Base-by-base conservation (phyloP, 2,888 invertebrate species). In the Aspidiotus destructor region DNA sequence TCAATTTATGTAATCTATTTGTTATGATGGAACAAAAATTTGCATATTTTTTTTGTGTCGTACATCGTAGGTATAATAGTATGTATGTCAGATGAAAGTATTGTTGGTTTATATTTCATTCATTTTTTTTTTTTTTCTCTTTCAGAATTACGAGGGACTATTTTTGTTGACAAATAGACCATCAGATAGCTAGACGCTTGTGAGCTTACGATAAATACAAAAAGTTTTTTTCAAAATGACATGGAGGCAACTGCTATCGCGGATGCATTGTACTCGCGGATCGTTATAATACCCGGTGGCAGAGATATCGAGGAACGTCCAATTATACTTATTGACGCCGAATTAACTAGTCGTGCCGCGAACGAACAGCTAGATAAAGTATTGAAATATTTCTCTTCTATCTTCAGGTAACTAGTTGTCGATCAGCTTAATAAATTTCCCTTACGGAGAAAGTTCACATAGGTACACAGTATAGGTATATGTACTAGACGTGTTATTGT, bases 291-390 rank as follows among this genome's bases (percentile, higher is more conserved):
- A 72, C 84, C 86, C 70, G 86, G 87, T 72, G 84, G 86, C 72
- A 80, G 83, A 71, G 86, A 86, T 78, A 81, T 82, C 70, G 83
- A 84, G 72, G 83, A 83, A 67, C 81, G 83, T 71, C 83, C 86
- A 65, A 77, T 86, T 73, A 78, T 86, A 72, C 78, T 85, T 72
- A 80, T 86, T 71, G 81, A 81, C 73, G 81, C 85, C 71, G 83
- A 85, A 70, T 77, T 79, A 69, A 85, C 85, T 74, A 79, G 82
- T 70, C 79, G 80, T 73, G 79, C 81, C 69, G 72, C 71, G 70
- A 73, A 72, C 69, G 73, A 74, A 11, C 72, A 73, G 40, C 71
- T 77, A 74, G 81, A 77, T 74, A 77, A 74, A 70, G 76, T 76
- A 9, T 75, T 84, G 70, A 77, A 78, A 72, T 84, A 84, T 75